phyloP scores from a whole-genome alignment of 2,113 vertebrate genomes.

The Sapajus apella region DNA sequence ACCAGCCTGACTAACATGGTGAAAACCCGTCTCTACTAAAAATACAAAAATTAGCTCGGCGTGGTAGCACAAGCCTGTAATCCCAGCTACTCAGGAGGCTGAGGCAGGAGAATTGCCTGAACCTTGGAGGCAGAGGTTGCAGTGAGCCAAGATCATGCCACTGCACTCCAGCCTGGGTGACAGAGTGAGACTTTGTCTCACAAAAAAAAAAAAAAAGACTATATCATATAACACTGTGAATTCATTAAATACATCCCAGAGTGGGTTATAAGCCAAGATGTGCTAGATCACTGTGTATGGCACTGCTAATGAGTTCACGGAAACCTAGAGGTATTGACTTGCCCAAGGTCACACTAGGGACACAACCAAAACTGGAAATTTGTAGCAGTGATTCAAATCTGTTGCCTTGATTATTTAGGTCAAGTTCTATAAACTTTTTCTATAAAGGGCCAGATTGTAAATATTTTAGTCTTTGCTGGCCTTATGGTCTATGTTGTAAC shows the following conservation, averaged over 20 bases:
- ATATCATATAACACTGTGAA: neutral
- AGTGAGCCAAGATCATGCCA: too few species aligned
- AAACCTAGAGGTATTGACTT: neutral
- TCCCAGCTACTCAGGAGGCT: too few species aligned
- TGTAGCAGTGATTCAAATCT: neutral
- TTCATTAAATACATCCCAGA: neutral
- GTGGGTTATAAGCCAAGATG: neutral
- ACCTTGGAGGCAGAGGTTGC: too few species aligned
- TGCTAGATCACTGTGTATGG: neutral
- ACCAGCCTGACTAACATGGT: too few species aligned
- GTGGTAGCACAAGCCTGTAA: too few species aligned
- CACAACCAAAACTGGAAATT: neutral
- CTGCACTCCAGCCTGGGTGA: too few species aligned
- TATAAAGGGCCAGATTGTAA: neutral
- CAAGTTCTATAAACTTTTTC: neutral
- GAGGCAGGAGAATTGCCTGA: too few species aligned
- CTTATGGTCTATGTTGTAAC: neutral
- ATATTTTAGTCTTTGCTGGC: neutral
- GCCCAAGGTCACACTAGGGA: neutral
- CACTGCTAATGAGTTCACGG: neutral
- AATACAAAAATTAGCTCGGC: too few species aligned
- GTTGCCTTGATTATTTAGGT: slow-evolving; percentile 3
- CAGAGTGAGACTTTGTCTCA: too few species aligned
- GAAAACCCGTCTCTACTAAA: too few species aligned
- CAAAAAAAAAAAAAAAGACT: too few species aligned